These are phyloP conservation scores for Sebastes dallii DNA, from an alignment of 2,797 vertebrate species.

Conservation along the genomic window DNA sequence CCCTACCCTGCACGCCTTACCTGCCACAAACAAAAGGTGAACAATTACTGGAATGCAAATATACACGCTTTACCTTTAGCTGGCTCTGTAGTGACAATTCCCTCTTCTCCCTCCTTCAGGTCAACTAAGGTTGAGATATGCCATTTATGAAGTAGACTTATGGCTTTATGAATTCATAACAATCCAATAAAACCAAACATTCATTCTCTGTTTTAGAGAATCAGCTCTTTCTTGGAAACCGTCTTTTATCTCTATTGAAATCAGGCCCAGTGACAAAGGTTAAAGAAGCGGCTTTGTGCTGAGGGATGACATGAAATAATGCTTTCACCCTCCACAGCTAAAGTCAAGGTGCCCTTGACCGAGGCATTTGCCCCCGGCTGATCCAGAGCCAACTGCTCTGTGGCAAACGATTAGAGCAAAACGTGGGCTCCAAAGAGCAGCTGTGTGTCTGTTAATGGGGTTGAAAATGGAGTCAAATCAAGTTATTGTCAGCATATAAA, in stretches of 20 bases:
- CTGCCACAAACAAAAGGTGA: not conserved
- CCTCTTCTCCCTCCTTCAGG: not conserved
- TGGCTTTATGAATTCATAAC: not conserved
- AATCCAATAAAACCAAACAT: not conserved
- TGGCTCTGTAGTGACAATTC: not conserved
- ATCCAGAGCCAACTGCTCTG: not conserved
- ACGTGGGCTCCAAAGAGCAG: not conserved
- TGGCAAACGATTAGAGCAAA: not conserved
- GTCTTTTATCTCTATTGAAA: conserved; percentile 1
- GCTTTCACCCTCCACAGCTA: conserved; percentile 11
- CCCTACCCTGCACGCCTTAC: not conserved
- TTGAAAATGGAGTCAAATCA: not conserved
- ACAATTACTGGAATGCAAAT: conserved; percentile 1
- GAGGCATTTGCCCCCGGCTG: conserved; percentile 4
- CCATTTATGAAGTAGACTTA: not conserved
- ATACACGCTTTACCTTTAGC: not conserved
- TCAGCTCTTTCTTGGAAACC: not conserved
- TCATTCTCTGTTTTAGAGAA: not conserved
- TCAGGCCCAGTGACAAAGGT: conserved; percentile 8
- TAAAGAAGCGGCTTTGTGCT: conserved; percentile 25
- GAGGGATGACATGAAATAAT: conserved; percentile 18
- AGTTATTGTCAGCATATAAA: not conserved
- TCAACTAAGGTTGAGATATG: not conserved
- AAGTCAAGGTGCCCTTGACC: conserved; percentile 56
- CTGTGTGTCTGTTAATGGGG: not conserved